phyloP scores from a whole-genome alignment of 2,113 vertebrate genomes.

The Gadus chalcogrammus region DNA sequence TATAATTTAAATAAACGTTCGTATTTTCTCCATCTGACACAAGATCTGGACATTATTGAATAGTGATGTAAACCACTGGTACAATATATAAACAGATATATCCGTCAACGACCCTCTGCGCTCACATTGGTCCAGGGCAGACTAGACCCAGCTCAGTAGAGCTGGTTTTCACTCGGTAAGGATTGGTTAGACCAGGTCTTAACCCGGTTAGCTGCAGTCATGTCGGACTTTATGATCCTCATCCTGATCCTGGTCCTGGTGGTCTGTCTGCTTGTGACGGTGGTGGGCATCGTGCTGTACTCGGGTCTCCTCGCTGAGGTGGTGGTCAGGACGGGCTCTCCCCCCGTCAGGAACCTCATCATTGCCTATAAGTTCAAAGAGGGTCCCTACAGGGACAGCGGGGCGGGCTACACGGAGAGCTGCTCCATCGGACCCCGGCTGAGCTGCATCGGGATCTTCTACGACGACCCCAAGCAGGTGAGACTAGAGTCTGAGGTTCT shows the following conservation, averaged over 20 bases:
- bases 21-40: too few relatives aligned
- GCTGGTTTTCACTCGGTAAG: too few relatives aligned
- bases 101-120: too few relatives aligned
- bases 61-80: not conserved
- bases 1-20: constrained; percentile 46
- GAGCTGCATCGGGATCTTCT: constrained; percentile 82
- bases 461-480: constrained; percentile 91
- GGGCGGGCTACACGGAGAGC: constrained; percentile 84
- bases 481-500: constrained; percentile 35
- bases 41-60: not conserved
- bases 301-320: constrained; percentile 86
- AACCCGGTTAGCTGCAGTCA: constrained; percentile 37
- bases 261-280: constrained; percentile 76
- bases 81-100: too few relatives aligned
- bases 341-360: constrained; percentile 81
- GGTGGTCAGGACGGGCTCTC: constrained; percentile 83
- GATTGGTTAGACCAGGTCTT: too few relatives aligned
- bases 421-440: constrained; percentile 89
- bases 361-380: constrained; percentile 90
- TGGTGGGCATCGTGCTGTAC: constrained; percentile 80
- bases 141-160: too few relatives aligned
- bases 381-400: constrained; percentile 82
- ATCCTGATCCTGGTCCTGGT: constrained; percentile 76
- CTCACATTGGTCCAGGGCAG: not conserved
- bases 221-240: constrained; percentile 85